Evolutionary conservation across 2,888 invertebrate genomes (phyloP).

Genomic region (Cosmia trapezina): DNA sequence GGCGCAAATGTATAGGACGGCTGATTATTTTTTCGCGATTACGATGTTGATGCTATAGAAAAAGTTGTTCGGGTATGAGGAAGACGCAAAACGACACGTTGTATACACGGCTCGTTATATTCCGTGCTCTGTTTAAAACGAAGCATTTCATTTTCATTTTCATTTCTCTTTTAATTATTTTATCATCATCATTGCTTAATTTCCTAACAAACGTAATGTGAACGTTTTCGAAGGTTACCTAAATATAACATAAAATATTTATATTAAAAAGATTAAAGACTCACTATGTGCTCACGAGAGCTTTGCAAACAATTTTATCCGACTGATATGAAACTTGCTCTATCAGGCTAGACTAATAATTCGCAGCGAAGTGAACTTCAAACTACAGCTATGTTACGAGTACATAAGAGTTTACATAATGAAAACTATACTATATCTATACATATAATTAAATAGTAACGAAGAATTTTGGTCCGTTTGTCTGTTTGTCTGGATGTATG

Average conservation of each 20-base stretch:
- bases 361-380: slow-evolving; percentile 5
- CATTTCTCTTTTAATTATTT: no score
- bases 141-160: no score
- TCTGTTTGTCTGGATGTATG: background rate
- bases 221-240: background rate
- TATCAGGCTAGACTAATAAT: slow-evolving; percentile 31
- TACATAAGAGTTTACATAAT: background rate
- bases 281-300: slow-evolving; percentile 23
- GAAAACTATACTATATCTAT: background rate
- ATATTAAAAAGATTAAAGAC: slow-evolving; percentile 32
- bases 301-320: slow-evolving; percentile 47
- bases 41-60: no score
- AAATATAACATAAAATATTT: slow-evolving; percentile 28
- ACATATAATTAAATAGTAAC: no score
- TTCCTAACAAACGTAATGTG: background rate
- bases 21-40: no score
- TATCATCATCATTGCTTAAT: no score
- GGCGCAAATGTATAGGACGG: no score
- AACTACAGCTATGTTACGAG: slow-evolving; percentile 15
- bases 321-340: slow-evolving; percentile 32
- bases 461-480: background rate
- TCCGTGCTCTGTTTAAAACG: no score
- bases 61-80: no score
- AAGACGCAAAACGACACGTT: no score
- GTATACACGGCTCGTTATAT: no score